phyloP scores from a whole-genome alignment of 2,888 invertebrate species.

The Caenorhabditis uteleia region DNA sequence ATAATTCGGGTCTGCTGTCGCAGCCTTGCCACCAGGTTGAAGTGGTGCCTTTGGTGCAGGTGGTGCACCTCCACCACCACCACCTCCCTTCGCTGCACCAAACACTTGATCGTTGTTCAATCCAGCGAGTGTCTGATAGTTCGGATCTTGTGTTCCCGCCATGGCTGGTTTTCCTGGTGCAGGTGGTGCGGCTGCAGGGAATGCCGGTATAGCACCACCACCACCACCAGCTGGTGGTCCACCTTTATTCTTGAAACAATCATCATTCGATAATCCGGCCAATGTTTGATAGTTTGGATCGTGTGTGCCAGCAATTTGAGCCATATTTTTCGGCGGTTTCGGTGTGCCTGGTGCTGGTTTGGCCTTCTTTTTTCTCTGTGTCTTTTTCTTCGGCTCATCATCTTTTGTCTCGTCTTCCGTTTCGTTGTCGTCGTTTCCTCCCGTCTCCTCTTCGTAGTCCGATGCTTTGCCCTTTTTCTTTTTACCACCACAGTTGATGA shows the following conservation, averaged over 20 bases:
- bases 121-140: no score
- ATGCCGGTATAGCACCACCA: not conserved
- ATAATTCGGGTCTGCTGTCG: slow-evolving; percentile 21
- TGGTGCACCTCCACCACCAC: slow-evolving; percentile 1
- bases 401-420: not conserved
- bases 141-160: not conserved
- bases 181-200: not conserved
- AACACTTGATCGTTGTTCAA: no score
- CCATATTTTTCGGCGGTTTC: slow-evolving; percentile 4
- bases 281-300: slow-evolving; percentile 6
- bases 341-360: not conserved
- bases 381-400: not conserved
- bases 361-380: not conserved
- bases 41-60: slow-evolving; percentile 14
- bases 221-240: not conserved
- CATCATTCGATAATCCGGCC: not conserved
- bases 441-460: not conserved
- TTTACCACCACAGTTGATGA: no score
- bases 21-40: slow-evolving; percentile 15
- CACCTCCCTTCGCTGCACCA: slow-evolving; percentile 3
- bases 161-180: not conserved
- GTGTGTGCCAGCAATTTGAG: not conserved
- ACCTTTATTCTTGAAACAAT: not conserved
- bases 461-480: not conserved
- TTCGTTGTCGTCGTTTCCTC: not conserved